Evolutionary conservation across 1,140 invertebrate genomes (phyloP).

Genomic region (Anastrepha obliqua): DNA sequence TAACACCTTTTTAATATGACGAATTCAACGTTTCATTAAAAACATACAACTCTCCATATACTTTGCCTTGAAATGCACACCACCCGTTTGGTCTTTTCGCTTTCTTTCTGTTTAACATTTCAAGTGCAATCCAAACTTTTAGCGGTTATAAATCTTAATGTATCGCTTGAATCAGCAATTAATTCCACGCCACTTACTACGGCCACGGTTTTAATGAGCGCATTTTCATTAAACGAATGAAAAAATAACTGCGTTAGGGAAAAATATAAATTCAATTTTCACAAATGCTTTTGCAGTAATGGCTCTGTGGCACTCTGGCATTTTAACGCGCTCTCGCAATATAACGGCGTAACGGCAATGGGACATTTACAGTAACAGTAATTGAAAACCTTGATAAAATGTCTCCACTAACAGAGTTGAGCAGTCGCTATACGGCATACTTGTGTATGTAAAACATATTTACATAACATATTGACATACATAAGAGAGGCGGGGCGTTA

Average conservation of each 20-base stretch:
- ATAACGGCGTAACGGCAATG: not conserved
- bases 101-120: not conserved
- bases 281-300: not conserved
- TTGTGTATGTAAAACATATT: not conserved
- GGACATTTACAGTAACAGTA: not conserved
- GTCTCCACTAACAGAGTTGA: not conserved
- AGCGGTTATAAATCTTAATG: conserved; percentile 20
- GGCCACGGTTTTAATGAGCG: conserved; percentile 6
- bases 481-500: not conserved
- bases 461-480: too few species aligned
- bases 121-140: conserved; percentile 11
- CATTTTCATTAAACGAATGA: not conserved
- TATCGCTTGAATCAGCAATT: conserved; percentile 37
- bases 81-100: not conserved
- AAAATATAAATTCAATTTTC: conserved; percentile 11
- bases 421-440: not conserved
- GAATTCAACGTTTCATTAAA: not conserved
- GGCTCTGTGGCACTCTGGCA: not conserved
- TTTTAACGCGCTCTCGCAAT: not conserved
- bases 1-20: not conserved
- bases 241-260: not conserved
- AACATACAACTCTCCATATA: not conserved
- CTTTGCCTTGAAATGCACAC: not conserved
- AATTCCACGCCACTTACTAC: conserved; percentile 23
- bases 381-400: conserved; percentile 4